phyloP scores from a whole-genome alignment of 53 echinoderm and acorn worm genomes.

The Holothuria scabra region DNA sequence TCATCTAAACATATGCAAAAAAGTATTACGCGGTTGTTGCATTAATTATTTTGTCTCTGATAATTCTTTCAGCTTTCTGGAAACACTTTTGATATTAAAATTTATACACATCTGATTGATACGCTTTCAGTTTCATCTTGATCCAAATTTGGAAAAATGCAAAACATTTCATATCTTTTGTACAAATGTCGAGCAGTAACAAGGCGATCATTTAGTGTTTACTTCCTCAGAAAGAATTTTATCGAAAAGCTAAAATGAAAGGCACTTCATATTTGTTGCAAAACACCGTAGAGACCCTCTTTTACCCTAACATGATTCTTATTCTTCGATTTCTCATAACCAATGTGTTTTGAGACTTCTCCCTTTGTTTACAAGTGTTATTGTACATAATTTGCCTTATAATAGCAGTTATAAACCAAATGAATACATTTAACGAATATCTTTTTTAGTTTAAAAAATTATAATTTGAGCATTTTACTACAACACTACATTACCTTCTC shows the following conservation, averaged over 20 bases:
- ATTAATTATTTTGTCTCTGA: no score
- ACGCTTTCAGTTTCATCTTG: no score
- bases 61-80: no score
- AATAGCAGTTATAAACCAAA: slow-evolving; percentile 31
- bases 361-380: slow-evolving; percentile 22
- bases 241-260: slow-evolving; percentile 40
- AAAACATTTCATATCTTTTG: slow-evolving; percentile 1
- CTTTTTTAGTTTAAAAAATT: slow-evolving; percentile 17
- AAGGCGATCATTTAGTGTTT: slow-evolving; percentile 27
- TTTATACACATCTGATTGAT: no score
- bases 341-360: background rate
- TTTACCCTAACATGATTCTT: no score
- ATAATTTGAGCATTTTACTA: slow-evolving; percentile 33
- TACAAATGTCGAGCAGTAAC: slow-evolving; percentile 25
- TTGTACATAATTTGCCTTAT: slow-evolving; percentile 44
- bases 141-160: no score
- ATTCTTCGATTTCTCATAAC: no score
- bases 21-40: no score
- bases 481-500: slow-evolving; percentile 47
- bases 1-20: background rate
- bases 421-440: slow-evolving; percentile 23
- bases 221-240: slow-evolving; percentile 20
- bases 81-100: no score
- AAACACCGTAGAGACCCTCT: no score
- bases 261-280: slow-evolving; percentile 27